Conservation (phyloP, 2,113 vertebrate species). For the Xiphias gladius region DNA sequence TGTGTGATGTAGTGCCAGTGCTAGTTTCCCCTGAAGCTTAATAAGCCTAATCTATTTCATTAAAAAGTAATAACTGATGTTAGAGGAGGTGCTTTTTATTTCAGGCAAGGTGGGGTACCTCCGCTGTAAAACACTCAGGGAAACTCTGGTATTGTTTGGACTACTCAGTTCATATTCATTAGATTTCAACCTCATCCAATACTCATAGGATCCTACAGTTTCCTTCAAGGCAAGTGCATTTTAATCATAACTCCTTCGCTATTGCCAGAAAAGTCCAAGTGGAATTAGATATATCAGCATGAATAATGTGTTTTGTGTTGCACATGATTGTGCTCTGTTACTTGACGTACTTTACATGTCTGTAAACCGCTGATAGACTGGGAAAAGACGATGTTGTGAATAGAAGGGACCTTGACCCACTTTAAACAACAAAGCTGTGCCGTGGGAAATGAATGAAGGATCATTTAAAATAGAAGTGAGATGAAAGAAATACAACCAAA, state of each 20-base stretch:
- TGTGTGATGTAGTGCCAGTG: neutral
- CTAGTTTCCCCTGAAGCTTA: neutral
- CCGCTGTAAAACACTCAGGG: neutral
- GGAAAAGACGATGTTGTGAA: constrained; percentile 56
- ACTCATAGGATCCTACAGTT: neutral
- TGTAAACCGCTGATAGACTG: constrained; percentile 44
- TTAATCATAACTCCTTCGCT: neutral
- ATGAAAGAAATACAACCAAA: constrained; percentile 54
- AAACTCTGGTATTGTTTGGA: neutral
- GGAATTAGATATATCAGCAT: constrained; percentile 17
- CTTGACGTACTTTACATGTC: constrained; percentile 31
- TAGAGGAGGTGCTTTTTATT: neutral
- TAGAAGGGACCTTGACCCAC: constrained; percentile 66
- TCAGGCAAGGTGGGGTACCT: neutral
- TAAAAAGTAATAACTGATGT: neutral
- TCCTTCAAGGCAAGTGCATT: neutral
- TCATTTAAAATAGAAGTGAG: constrained; percentile 59
- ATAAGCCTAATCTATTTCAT: neutral
- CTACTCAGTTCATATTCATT: neutral
- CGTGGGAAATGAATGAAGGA: constrained; percentile 61
- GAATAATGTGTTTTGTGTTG: constrained; percentile 21
- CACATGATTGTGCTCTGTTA: constrained; percentile 2
- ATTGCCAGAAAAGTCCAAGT: neutral
- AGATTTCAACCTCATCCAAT: neutral
- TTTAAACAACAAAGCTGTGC: constrained; percentile 66